These are phyloP conservation scores for Sebastes minor DNA, from an alignment of 2,797 vertebrate species.

Conservation along the genomic window DNA sequence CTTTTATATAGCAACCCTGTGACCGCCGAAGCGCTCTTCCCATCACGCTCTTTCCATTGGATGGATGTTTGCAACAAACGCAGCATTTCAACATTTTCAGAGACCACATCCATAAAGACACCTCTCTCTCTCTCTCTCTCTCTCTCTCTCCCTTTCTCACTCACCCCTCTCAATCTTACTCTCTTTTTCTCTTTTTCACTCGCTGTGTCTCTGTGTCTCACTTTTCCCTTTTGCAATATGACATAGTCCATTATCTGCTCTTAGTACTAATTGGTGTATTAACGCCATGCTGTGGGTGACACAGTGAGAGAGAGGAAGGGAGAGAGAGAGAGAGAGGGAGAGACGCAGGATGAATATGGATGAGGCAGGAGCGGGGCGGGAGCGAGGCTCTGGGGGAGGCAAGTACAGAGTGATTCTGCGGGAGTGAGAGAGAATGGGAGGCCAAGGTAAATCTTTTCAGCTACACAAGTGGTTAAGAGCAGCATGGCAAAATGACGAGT, in stretches of 20 bases:
- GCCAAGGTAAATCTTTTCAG: conserved; percentile 87
- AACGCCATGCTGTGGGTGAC: conserved; percentile 84
- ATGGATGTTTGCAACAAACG: conserved; percentile 65
- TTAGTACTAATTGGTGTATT: conserved; percentile 89
- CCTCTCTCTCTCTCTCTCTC: conserved; percentile 26
- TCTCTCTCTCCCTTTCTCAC: conserved; percentile 42
- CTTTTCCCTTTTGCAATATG: conserved; percentile 77
- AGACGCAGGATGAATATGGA: conserved; percentile 74
- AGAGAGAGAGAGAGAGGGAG: conserved; percentile 20
- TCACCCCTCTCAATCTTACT: conserved; percentile 58
- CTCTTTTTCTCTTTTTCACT: conserved; percentile 55
- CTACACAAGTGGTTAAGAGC: conserved; percentile 86
- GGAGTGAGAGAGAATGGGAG: conserved; percentile 76
- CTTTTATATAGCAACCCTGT: conserved; percentile 67
- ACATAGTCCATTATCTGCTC: conserved; percentile 89
- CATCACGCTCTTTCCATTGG: conserved; percentile 57
- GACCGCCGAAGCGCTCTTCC: conserved; percentile 58
- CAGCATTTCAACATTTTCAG: conserved; percentile 71
- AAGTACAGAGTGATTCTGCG: conserved; percentile 67
- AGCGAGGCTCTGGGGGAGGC: conserved; percentile 69
- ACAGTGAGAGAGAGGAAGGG: conserved; percentile 69
- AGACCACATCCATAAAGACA: conserved; percentile 65
- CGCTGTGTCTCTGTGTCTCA: conserved; percentile 62
- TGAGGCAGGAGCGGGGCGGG: conserved; percentile 67
- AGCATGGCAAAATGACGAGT: conserved; percentile 82